Evolutionary conservation across 1,140 invertebrate species (phyloP).

Genomic region (Portunus trituberculatus): DNA sequence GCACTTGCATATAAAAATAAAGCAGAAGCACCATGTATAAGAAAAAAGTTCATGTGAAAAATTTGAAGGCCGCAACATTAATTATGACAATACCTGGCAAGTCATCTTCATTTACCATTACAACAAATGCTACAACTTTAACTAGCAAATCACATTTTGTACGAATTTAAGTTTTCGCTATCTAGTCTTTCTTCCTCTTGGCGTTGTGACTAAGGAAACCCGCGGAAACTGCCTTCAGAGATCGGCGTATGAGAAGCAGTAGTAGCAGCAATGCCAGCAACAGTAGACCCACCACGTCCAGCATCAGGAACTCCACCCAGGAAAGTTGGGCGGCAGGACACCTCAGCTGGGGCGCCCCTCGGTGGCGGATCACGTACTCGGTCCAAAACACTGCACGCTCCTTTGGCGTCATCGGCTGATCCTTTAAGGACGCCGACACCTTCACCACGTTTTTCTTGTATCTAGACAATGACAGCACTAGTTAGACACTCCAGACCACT

Average conservation of each 20-base stretch:
- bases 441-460: background rate
- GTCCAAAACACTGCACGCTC: constrained; percentile 47
- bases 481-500: too few relatives aligned
- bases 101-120: too few relatives aligned
- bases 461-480: background rate
- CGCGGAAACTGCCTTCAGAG: background rate
- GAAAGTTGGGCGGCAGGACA: constrained; percentile 4
- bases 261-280: background rate
- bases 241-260: background rate
- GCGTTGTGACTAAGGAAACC: background rate
- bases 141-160: too few relatives aligned
- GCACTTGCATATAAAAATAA: too few relatives aligned
- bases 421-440: background rate
- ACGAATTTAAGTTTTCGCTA: too few relatives aligned
- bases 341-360: constrained; percentile 25
- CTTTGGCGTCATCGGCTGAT: background rate
- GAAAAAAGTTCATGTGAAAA: too few relatives aligned
- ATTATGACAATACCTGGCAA: too few relatives aligned
- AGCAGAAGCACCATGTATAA: too few relatives aligned
- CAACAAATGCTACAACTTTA: too few relatives aligned
- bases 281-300: background rate
- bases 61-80: too few relatives aligned
- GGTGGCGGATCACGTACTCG: constrained; percentile 24
- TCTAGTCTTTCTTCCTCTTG: background rate
- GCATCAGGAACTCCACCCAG: too few relatives aligned